These are phyloP conservation scores for Netelia virgata DNA, from an alignment of 2,888 invertebrate species.

Conservation along the genomic window DNA sequence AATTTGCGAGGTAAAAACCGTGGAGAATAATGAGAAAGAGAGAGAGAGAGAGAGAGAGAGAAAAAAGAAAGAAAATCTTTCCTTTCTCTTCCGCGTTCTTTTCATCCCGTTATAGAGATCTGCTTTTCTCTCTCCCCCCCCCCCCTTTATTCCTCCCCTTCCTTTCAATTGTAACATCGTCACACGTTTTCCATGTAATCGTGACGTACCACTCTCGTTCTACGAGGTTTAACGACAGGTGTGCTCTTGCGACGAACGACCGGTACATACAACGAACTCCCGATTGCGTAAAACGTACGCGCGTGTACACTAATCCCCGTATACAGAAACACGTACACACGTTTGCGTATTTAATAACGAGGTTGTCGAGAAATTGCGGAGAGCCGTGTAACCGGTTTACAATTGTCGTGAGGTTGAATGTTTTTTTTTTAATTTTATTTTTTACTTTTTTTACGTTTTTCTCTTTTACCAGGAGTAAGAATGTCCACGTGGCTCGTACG, in stretches of 20 bases:
- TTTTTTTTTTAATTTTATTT: neutral
- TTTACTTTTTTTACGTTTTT: neutral
- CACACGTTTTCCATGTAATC: too few relatives aligned
- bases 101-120: neutral
- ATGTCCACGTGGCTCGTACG: too few relatives aligned
- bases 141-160: neutral
- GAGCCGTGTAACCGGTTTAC: neutral
- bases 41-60: neutral
- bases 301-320: too few relatives aligned
- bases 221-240: too few relatives aligned
- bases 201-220: too few relatives aligned
- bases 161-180: too few relatives aligned
- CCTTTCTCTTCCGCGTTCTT: conserved; percentile 56
- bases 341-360: neutral
- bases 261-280: too few relatives aligned
- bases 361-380: neutral
- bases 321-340: neutral
- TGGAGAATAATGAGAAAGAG: neutral
- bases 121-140: conserved; percentile 1
- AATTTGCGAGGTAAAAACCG: neutral
- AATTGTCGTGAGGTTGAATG: neutral
- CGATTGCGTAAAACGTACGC: too few relatives aligned
- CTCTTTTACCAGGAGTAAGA: too few relatives aligned
- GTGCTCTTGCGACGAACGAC: too few relatives aligned
- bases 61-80: conserved; percentile 10